Base-by-base conservation (phyloP, 2,113 vertebrate species). In the Macrotis lagotis region DNA sequence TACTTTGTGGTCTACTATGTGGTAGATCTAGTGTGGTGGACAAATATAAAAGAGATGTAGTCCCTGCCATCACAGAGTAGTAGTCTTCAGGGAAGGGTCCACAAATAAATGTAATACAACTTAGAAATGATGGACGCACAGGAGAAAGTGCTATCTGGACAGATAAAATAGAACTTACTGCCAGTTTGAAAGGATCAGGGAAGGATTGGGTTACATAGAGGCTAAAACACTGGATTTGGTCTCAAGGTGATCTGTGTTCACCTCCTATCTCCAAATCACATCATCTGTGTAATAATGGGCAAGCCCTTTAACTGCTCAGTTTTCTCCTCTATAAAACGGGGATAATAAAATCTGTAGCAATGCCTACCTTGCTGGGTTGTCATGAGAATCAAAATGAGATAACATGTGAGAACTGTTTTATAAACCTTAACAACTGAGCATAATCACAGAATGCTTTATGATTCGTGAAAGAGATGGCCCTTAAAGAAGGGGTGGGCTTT, bases 141-240 rank as follows among this genome's bases (percentile, higher is more conserved):
- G 53, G 3, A 53, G 48, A 10, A 7, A 44, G 6, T 28, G 31
- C 50, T n/a, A 19, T 55, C 89, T 22, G 3, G 9, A n/a, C 10
- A 3, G 19, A 2, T 31, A 50, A 88, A 12, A 48, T 48, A 28
- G 4, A 9, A 48, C 22, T 6, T 0, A 0, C 53, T 89, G 0
- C 48, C 2, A 8, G 14, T 19, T 19, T 22, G n/a, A n/a, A 83
- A 44, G 66, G 24, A n/a, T 22, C n/a, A 22, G 37, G 66, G 66
- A 83, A 44, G 66, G 14, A 1, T 8, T 22, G 37, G 37, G 37
- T 83, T 37, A 44, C 66, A n/a, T 55, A 55, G 37, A 44, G 55
- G 31, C 55, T 37, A 83, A 19, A 83, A n/a, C 37, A 7, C 10
- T 37, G 12, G 28, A 59, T 19, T 83, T 83, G 66, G 5, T 44